A percentile compares a stretch with the other conserved stretches of the same genome.
Evolutionary conservation across 1,140 invertebrate genomes (phyloP).

Genomic region (Phymorhynchus buccinoides): DNA sequence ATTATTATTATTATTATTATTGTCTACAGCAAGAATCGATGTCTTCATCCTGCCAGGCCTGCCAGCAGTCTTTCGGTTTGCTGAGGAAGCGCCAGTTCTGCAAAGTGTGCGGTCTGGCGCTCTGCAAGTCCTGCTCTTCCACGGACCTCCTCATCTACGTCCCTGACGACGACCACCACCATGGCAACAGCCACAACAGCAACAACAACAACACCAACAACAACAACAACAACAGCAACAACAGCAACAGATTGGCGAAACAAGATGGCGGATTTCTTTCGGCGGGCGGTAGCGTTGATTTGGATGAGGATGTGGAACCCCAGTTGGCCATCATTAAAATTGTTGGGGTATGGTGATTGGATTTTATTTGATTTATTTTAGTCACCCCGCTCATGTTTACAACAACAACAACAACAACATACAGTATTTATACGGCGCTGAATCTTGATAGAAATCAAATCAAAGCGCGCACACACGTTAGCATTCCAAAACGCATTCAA

Average conservation of each 20-base stretch:
- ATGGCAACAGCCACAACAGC: constrained; percentile 1
- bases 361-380: too few species aligned
- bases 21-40: constrained; percentile 59
- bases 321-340: constrained; percentile 61
- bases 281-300: not conserved
- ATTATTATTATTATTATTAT: not conserved
- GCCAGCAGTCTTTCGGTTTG: constrained; percentile 54
- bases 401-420: too few species aligned
- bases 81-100: constrained; percentile 57
- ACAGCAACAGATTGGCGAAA: too few species aligned
- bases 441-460: too few species aligned
- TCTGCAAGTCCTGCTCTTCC: constrained; percentile 61
- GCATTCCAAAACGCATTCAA: too few species aligned
- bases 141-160: constrained; percentile 62
- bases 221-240: too few species aligned
- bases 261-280: too few species aligned
- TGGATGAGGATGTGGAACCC: constrained; percentile 34
- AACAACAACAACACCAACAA: too few species aligned
- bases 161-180: constrained; percentile 56
- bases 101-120: constrained; percentile 58
- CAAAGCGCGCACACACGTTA: too few species aligned
- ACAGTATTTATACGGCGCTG: too few species aligned
- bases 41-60: constrained; percentile 53
- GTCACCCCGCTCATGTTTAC: too few species aligned
- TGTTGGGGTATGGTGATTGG: constrained; percentile 57